phyloP scores from a whole-genome alignment of 1,140 invertebrate species.

The Drosophila repleta region DNA sequence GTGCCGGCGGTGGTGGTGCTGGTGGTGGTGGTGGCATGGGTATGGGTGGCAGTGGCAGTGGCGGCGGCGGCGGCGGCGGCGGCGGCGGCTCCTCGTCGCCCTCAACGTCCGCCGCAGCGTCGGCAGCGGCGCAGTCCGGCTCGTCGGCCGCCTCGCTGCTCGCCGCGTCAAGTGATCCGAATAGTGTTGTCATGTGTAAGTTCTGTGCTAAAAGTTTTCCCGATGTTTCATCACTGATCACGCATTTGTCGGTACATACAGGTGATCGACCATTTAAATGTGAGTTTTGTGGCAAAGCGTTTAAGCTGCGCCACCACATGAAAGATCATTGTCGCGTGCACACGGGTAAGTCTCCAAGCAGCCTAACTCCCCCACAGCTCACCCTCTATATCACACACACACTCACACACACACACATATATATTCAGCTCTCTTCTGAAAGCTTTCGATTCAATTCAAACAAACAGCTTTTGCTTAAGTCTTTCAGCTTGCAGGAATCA shows the following conservation, averaged over 20 bases:
- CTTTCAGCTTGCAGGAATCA: too few relatives aligned
- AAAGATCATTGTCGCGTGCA: conserved; percentile 96
- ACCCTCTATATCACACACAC: conserved; percentile 14
- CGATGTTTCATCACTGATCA: conserved; percentile 93
- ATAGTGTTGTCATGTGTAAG: conserved; percentile 93
- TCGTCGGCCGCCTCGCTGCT: conserved; percentile 77
- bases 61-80: conserved; percentile 28
- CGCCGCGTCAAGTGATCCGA: conserved; percentile 86
- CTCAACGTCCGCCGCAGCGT: conserved; percentile 76
- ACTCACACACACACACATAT: background rate
- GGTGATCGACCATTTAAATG: conserved; percentile 95
- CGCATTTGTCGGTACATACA: conserved; percentile 93
- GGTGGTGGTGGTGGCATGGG: conserved; percentile 9
- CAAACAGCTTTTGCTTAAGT: too few relatives aligned
- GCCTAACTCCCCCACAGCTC: background rate
- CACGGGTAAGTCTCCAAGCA: conserved; percentile 86
- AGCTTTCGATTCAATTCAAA: too few relatives aligned
- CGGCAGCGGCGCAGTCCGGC: conserved; percentile 80
- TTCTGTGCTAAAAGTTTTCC: conserved; percentile 95
- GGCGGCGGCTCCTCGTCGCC: conserved; percentile 68
- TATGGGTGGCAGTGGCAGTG: conserved; percentile 24
- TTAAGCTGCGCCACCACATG: conserved; percentile 95
- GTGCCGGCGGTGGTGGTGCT: conserved; percentile 22
- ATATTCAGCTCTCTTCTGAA: background rate
- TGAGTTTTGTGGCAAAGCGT: conserved; percentile 95